A percentile compares a stretch with the other conserved stretches of the same genome.
These are phyloP conservation scores for Cactoblastis cactorum DNA, from an alignment of 2,888 invertebrate species.

Conservation along the genomic window DNA sequence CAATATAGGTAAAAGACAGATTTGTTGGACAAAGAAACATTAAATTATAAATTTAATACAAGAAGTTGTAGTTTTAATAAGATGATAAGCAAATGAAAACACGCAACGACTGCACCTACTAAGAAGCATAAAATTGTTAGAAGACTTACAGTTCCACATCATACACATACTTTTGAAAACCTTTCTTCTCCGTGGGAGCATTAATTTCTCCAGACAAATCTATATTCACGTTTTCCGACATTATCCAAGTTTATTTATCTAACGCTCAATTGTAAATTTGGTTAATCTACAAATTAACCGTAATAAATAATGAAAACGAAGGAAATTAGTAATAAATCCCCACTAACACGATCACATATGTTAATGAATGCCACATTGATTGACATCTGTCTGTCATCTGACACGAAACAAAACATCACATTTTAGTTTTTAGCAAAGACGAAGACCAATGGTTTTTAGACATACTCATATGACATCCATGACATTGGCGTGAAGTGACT, in stretches of 20 bases:
- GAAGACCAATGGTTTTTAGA: no score
- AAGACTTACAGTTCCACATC: constrained; percentile 72
- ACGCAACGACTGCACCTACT: constrained; percentile 41
- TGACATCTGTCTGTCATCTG: no score
- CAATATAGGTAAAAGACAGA: no score
- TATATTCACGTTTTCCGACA: constrained; percentile 71
- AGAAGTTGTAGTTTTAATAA: constrained; percentile 8
- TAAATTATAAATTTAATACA: no score
- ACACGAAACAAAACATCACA: no score
- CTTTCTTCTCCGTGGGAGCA: constrained; percentile 63
- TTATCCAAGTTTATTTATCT: constrained; percentile 28
- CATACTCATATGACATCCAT: no score
- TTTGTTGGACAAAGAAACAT: not conserved
- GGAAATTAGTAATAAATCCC: no score
- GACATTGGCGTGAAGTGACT: no score
- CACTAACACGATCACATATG: no score
- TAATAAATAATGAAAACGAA: no score
- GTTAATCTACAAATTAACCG: not conserved
- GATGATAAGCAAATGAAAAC: constrained; percentile 24
- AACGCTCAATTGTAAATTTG: not conserved
- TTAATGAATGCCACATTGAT: no score
- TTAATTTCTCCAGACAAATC: constrained; percentile 73
- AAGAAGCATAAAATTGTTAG: constrained; percentile 43
- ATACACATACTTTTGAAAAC: constrained; percentile 76
- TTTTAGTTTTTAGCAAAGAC: no score